Percentiles rank a stretch among this genome's conserved stretches.
Evolutionary conservation across 2,888 invertebrate species (phyloP).

Genomic region (Nowickia ferox): DNA sequence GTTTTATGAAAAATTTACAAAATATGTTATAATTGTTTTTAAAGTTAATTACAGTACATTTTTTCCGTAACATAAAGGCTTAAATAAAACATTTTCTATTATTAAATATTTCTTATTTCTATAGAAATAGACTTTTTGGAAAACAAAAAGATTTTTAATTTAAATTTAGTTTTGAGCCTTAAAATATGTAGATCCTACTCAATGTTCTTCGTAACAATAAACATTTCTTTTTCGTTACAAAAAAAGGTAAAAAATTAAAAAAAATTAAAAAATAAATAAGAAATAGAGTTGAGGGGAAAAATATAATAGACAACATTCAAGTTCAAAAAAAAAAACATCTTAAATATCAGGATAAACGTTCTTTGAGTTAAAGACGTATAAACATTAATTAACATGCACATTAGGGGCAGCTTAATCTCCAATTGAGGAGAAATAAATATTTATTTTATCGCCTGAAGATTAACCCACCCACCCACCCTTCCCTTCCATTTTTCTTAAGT

Average conservation of each 20-base stretch:
- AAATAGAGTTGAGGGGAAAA: slow-evolving; percentile 23
- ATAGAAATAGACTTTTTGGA: slow-evolving; percentile 52
- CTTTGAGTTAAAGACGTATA: slow-evolving; percentile 25
- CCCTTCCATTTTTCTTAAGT: slow-evolving; percentile 10
- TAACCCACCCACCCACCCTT: neutral
- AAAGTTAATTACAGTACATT: slow-evolving; percentile 71
- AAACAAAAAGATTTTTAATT: slow-evolving; percentile 60
- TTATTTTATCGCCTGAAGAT: slow-evolving; percentile 6
- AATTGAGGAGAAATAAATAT: slow-evolving; percentile 12
- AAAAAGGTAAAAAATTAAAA: slow-evolving; percentile 33
- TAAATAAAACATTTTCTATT: slow-evolving; percentile 62
- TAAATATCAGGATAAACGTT: slow-evolving; percentile 43
- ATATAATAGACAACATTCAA: slow-evolving; percentile 41
- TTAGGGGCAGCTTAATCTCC: slow-evolving; percentile 21
- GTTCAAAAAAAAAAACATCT: slow-evolving; percentile 21
- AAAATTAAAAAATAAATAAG: slow-evolving; percentile 25
- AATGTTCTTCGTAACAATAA: slow-evolving; percentile 46
- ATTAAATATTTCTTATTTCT: slow-evolving; percentile 50
- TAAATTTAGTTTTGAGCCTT: slow-evolving; percentile 66
- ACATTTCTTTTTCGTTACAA: slow-evolving; percentile 27
- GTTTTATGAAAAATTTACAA: slow-evolving; percentile 67
- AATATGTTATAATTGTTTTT: slow-evolving; percentile 63
- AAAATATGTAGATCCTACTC: slow-evolving; percentile 55
- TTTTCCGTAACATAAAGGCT: slow-evolving; percentile 64
- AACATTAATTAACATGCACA: slow-evolving; percentile 41